Conservation (phyloP, 2,113 vertebrate species). For the Pipra filicauda region DNA sequence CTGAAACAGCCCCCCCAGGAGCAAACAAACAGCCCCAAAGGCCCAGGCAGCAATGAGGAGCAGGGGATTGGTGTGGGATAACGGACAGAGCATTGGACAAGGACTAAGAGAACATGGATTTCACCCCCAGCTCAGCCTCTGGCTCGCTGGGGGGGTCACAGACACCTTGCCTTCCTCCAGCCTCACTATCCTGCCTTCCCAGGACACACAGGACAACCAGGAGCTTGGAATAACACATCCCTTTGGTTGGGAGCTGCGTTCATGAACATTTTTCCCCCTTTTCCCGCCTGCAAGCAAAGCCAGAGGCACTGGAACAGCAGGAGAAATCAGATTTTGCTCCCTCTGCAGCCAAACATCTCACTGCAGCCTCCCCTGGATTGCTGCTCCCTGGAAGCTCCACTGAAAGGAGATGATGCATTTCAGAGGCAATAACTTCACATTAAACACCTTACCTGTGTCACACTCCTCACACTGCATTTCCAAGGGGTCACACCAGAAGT, state of each 20-base stretch:
- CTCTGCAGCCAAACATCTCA: background rate
- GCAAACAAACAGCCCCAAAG: background rate
- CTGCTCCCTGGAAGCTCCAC: background rate
- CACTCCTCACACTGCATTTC: background rate
- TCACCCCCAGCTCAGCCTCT: background rate
- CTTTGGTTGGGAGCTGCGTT: background rate
- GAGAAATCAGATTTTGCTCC: background rate
- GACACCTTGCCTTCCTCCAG: background rate
- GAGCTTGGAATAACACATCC: background rate
- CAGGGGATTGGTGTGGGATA: background rate
- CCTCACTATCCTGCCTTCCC: background rate
- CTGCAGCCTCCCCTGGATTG: background rate
- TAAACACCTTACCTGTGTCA: background rate
- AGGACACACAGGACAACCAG: background rate
- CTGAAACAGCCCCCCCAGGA: background rate
- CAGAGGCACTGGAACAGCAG: background rate
- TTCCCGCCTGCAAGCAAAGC: background rate
- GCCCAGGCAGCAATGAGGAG: background rate
- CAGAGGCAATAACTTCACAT: background rate
- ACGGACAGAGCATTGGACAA: fast-evolving
- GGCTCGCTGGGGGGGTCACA: fast-evolving
- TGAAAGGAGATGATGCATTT: background rate
- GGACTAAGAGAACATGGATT: fast-evolving
- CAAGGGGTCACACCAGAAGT: conserved; percentile 11
- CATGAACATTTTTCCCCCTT: background rate